phyloP scores from a whole-genome alignment of 2,888 invertebrate species.

The Ophonus ardosiacus region DNA sequence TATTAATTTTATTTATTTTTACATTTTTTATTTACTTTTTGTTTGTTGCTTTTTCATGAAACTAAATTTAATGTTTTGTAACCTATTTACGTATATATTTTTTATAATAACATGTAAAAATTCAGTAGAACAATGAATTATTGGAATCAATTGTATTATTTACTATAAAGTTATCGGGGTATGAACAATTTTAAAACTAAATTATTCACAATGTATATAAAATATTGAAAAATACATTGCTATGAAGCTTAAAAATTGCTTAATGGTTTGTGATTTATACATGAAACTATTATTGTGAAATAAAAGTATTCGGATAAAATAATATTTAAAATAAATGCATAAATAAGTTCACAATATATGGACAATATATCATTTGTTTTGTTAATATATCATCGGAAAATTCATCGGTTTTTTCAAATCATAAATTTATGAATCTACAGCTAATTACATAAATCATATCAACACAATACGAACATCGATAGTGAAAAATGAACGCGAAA shows the following conservation, averaged over 20 bases:
- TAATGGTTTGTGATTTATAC: slow-evolving; percentile 28
- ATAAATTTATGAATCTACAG: slow-evolving; percentile 34
- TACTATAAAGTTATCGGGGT: neutral
- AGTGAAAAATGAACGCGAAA: slow-evolving; percentile 8
- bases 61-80: neutral
- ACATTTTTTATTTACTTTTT: no score
- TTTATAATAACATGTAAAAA: neutral
- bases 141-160: neutral
- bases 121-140: neutral
- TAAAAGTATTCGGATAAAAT: neutral
- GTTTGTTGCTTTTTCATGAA: no score
- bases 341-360: slow-evolving; percentile 11
- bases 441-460: slow-evolving; percentile 46
- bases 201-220: neutral
- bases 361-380: slow-evolving; percentile 1
- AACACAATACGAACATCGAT: slow-evolving; percentile 32
- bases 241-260: neutral
- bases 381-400: neutral
- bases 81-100: neutral
- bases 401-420: slow-evolving; percentile 31
- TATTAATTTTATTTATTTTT: no score
- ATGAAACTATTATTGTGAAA: neutral
- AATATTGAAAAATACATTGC: neutral
- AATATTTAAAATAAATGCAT: slow-evolving; percentile 34
- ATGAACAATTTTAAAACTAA: neutral